A percentile compares a stretch with the other conserved stretches of the same genome.
These are phyloP conservation scores for Villa cingulata DNA, from an alignment of 2,888 invertebrate genomes.

Conservation along the genomic window DNA sequence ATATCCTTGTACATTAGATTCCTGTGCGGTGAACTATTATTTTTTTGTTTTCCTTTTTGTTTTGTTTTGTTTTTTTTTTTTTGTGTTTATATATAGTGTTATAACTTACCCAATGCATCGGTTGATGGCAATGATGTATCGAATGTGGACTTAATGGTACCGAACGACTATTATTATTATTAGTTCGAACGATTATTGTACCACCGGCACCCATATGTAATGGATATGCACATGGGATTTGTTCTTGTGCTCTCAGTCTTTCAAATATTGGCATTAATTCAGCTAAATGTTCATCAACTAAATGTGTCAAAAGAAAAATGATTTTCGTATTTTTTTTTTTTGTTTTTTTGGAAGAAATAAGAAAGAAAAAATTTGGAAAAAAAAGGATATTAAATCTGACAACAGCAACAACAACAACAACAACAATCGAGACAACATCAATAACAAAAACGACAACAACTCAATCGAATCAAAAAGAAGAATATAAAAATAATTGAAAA, in stretches of 20 bases:
- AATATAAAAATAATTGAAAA: too few species aligned
- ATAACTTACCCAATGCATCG: slow-evolving; percentile 47
- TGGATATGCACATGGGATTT: slow-evolving; percentile 81
- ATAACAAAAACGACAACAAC: too few species aligned
- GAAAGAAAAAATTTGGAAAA: background rate
- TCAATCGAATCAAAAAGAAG: too few species aligned
- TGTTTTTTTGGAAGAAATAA: background rate
- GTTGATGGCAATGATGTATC: slow-evolving; percentile 49
- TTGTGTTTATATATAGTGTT: slow-evolving; percentile 2
- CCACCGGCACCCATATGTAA: slow-evolving; percentile 65
- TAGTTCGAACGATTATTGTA: slow-evolving; percentile 48
- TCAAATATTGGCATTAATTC: slow-evolving; percentile 94
- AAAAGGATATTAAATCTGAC: too few species aligned
- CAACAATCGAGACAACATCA: too few species aligned
- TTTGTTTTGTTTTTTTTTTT: slow-evolving; percentile 2
- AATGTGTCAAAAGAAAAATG: background rate
- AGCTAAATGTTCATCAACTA: slow-evolving; percentile 89
- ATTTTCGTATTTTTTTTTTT: background rate
- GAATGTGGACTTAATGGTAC: slow-evolving; percentile 49
- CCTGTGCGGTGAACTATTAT: background rate
- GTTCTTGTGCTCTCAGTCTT: slow-evolving; percentile 79
- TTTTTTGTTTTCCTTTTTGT: slow-evolving; percentile 4
- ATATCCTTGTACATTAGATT: too few species aligned
- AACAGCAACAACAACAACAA: too few species aligned
- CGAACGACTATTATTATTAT: slow-evolving; percentile 47